phyloP scores from a whole-genome alignment of 2,888 invertebrate genomes.

The Eremobia ochroleuca region DNA sequence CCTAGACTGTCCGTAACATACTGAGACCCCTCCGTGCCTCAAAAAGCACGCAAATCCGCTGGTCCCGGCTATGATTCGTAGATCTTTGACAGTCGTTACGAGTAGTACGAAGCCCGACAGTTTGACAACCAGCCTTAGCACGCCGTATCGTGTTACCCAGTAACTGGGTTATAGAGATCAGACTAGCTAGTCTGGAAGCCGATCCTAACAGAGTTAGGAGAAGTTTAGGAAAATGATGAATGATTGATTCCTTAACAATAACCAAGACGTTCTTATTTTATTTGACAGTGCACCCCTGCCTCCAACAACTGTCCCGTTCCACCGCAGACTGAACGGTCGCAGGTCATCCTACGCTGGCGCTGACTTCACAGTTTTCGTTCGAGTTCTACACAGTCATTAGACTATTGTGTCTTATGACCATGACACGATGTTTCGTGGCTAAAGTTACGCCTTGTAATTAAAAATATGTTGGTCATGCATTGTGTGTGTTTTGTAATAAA shows the following conservation, averaged over 20 bases:
- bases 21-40: too few relatives aligned
- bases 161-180: neutral
- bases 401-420: slow-evolving; percentile 55
- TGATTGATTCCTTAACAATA: too few relatives aligned
- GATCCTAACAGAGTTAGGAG: neutral
- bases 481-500: slow-evolving; percentile 17
- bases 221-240: neutral
- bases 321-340: neutral
- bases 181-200: neutral
- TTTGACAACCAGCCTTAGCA: neutral
- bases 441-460: slow-evolving; percentile 33
- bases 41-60: neutral
- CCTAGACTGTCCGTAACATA: neutral
- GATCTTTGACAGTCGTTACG: neutral
- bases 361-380: slow-evolving; percentile 53
- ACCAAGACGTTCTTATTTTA: neutral
- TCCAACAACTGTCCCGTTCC: neutral
- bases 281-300: slow-evolving; percentile 14
- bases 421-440: slow-evolving; percentile 42
- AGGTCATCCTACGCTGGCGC: slow-evolving; percentile 47
- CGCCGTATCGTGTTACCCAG: neutral
- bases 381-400: slow-evolving; percentile 52
- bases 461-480: slow-evolving; percentile 42
- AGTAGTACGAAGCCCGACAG: neutral
- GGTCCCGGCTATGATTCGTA: neutral